A percentile compares a stretch with the other conserved stretches of the same genome.
Conservation (phyloP, 2,113 vertebrate species). For the Bubo blakistoni region DNA sequence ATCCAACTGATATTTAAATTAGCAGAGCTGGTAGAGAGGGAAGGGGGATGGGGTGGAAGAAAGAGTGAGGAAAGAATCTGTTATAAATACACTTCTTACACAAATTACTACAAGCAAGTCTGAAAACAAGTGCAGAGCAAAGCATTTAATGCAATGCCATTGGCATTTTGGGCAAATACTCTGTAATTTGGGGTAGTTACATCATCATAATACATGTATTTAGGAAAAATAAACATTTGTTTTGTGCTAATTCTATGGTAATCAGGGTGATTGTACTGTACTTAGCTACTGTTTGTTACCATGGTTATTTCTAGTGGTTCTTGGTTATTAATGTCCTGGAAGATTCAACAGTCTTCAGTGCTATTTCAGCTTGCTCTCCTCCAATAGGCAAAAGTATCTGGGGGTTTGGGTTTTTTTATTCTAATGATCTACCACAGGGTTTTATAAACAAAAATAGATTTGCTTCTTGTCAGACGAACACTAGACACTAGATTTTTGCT, state of each 20-base stretch:
- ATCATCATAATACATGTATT: conserved; percentile 67
- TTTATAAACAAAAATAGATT: conserved; percentile 45
- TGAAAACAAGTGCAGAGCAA: conserved; percentile 64
- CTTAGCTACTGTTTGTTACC: conserved; percentile 74
- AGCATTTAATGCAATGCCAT: conserved; percentile 45
- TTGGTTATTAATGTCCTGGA: conserved; percentile 71
- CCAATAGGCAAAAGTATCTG: conserved; percentile 30
- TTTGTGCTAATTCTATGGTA: conserved; percentile 79
- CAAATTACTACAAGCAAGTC: conserved; percentile 42
- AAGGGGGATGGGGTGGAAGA: not conserved
- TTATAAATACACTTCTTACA: conserved; percentile 57
- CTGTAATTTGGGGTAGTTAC: conserved; percentile 66
- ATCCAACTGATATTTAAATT: not conserved
- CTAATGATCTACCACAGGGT: conserved; percentile 3
- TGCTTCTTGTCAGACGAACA: not conserved
- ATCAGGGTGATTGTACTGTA: conserved; percentile 79
- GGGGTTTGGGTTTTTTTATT: not conserved
- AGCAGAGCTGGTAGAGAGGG: not conserved
- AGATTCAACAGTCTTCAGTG: conserved; percentile 57
- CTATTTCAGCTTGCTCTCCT: conserved; percentile 45
- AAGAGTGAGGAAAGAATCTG: not conserved
- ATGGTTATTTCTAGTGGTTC: conserved; percentile 77
- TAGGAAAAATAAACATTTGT: conserved; percentile 80
- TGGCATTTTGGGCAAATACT: conserved; percentile 51
- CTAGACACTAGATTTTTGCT: not conserved